Evolutionary conservation across 1,140 invertebrate species (phyloP).

Genomic region (Drosophila bocki): DNA sequence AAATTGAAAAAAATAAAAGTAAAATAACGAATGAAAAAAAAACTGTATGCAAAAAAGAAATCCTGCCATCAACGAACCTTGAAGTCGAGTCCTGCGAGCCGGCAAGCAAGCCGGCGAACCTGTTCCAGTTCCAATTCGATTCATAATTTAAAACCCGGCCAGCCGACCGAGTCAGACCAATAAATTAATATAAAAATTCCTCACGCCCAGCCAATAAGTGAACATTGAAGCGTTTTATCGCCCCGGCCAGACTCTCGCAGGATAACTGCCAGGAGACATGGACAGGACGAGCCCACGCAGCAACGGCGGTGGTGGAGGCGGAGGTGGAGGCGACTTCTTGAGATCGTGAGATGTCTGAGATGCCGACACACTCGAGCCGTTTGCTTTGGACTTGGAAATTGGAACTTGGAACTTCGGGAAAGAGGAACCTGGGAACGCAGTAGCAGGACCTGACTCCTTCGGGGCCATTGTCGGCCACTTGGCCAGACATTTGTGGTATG

Average conservation of each 20-base stretch:
- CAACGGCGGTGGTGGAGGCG: neutral
- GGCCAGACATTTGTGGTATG: slow-evolving; percentile 65
- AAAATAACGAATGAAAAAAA: neutral
- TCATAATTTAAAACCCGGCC: slow-evolving; percentile 75
- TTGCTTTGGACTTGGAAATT: slow-evolving; percentile 63
- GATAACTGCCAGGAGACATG: slow-evolving; percentile 17
- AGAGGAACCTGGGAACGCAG: neutral
- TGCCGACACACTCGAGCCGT: slow-evolving; percentile 72
- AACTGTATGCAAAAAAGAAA: slow-evolving; percentile 52
- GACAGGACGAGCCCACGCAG: slow-evolving; percentile 9
- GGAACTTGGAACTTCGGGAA: neutral
- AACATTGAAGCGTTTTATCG: slow-evolving; percentile 80
- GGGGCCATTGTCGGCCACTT: slow-evolving; percentile 41
- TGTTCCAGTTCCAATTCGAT: slow-evolving; percentile 67
- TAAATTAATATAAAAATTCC: slow-evolving; percentile 84
- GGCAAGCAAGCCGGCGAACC: slow-evolving; percentile 10
- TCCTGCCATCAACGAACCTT: slow-evolving; percentile 35
- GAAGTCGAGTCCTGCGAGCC: slow-evolving; percentile 25
- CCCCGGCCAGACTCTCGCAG: slow-evolving; percentile 55
- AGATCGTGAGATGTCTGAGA: slow-evolving; percentile 66
- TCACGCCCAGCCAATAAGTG: slow-evolving; percentile 81
- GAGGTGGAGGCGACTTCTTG: neutral
- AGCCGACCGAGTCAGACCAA: slow-evolving; percentile 67
- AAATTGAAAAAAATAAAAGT: slow-evolving; percentile 39
- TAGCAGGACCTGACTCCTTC: neutral